Base-by-base conservation (phyloP, 2,888 invertebrate genomes). In the Xestobium rufovillosum region DNA sequence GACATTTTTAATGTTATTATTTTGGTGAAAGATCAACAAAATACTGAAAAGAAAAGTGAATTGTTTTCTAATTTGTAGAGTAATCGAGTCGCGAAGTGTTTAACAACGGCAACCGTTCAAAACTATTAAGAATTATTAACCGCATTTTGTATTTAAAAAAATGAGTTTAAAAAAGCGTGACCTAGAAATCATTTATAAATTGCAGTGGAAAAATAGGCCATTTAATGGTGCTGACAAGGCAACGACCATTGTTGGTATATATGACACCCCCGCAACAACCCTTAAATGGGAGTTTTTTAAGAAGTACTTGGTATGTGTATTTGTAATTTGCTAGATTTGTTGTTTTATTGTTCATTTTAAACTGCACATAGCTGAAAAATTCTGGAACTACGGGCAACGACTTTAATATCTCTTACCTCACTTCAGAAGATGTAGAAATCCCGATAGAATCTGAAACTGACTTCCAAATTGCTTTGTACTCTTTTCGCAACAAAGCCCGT, bases 321-420 rank as follows among this genome's bases (percentile, higher is more conserved):
- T 32, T 33, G 15, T 25, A 12, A n/a, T 34, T 9, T 8, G 31
- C 11, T 31, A 12, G 10, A 31, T 12, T 8, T 6, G 6, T 27
- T 9, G 6, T 27, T 4, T n/a, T 27, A 6, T 31, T 10, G 12
- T 31, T 31, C 33, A 26, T 52, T 54, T 14, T 42, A n/a, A n/a
- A n/a, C n/a, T n/a, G n/a, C n/a, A n/a, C n/a, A n/a, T n/a, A 68
- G 68, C 50, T 65, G 28, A 67, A 67, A 49, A 65, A 66, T 51
- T 60, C 65, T 31, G 68, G 68, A 4, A 58, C 56, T 15, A 48
- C 57, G n/a, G 61, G 56, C 9, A 58, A 59, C 35, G 62, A 66
- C 44, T 57, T 66, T 23, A 58, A 56, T 42, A 61, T 69, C 3
- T 63, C 59, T n/a, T 70, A 66, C 46, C 45, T 66, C 14, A 63